Evolutionary conservation across 2,888 invertebrate species (phyloP), one percentile per base, ranked within the genome.

Genomic region (Cerastoderma edule): DNA sequence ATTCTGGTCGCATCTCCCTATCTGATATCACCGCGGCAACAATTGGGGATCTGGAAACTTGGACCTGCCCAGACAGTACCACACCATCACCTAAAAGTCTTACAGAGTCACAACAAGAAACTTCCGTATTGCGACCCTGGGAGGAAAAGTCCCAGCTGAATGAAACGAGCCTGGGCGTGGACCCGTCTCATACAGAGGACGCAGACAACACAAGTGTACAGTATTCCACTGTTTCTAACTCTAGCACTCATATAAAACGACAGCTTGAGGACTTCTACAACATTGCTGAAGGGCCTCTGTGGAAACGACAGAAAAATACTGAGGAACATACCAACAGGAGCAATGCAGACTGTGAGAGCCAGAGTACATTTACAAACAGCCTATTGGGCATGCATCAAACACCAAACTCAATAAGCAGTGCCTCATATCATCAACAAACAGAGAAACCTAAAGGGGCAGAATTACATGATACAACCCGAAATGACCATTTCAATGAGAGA

Each of bases 11-110:
- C 35, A 65, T 82, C 33, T 82, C 82, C 0, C 57, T 82, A 24
- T 69, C 82, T 0, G 82, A 82, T 22, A 82, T 82, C 27, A 70
- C 78, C 1, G 74, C 74, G 2, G 76, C 82, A 60, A 82, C 82
- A 2, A 78, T 82, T 67, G 81, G 81, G 10, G 56, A 74, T 53
- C 56, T 81, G n/a, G 64, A 69, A 28, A 6, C 60, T 8, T 60
- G 60, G 60, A 33, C 19, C 24, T 22, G 39, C 22, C n/a, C 39
- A n/a, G 10, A 60, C 13, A 39, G 60, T 60, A 8, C 24, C 4
- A 4, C n/a, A 5, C 1, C 50, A 22, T 60, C 39, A 2, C 24
- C 35, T 39, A 19, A 35, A 4, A 24, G 8, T 4, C 2, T 39
- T 2, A 39, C 24, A 24, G 60, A 60, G 19, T 2, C 10, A 10